A percentile compares a stretch with the other conserved stretches of the same genome.
Conservation (phyloP, 2,797 vertebrate genomes). For the Parauchenoglanis ngamensis region DNA sequence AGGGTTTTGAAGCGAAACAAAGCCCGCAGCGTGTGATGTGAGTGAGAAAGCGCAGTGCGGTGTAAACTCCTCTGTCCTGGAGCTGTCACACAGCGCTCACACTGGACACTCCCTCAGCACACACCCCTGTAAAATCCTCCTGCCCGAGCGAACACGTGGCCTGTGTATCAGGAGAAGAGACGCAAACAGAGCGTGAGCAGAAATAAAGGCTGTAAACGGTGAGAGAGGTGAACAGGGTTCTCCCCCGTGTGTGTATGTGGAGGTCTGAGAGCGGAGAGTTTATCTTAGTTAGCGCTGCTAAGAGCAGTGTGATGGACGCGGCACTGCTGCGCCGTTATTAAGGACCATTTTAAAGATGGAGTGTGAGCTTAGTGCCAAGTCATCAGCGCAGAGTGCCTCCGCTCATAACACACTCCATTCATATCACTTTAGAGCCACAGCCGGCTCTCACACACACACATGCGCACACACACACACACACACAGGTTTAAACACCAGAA, state of each 20-base stretch:
- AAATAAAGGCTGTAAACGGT: background rate
- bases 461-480: constrained; percentile 10
- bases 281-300: constrained; percentile 3
- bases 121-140: too few species aligned
- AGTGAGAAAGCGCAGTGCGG: background rate
- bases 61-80: too few species aligned
- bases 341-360: constrained; percentile 42
- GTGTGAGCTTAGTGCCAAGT: constrained; percentile 18
- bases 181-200: background rate
- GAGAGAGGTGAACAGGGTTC: background rate
- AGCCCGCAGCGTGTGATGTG: background rate
- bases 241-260: background rate
- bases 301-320: constrained; percentile 23
- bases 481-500: background rate
- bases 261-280: background rate
- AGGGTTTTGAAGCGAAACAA: too few species aligned
- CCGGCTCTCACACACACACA: constrained; percentile 14
- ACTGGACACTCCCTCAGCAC: background rate
- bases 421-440: constrained; percentile 32
- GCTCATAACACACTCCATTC: constrained; percentile 32
- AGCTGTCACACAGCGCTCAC: background rate
- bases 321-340: background rate
- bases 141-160: background rate
- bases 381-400: constrained; percentile 45
- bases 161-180: background rate